These are phyloP conservation scores for Phataginus tetradactyla DNA, from an alignment of 2,797 vertebrate genomes.

Conservation along the genomic window DNA sequence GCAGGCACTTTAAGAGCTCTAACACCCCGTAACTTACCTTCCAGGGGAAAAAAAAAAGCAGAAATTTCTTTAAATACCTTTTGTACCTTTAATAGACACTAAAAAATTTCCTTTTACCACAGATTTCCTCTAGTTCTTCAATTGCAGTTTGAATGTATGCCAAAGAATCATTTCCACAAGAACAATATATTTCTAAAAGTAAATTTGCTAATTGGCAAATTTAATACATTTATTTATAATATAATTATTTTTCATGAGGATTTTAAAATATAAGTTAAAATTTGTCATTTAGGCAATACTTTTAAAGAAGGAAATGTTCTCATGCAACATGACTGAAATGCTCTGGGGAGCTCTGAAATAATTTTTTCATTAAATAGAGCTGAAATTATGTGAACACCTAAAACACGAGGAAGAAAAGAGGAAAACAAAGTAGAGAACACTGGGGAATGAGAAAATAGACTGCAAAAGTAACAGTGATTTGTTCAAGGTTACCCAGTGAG, in stretches of 20 bases:
- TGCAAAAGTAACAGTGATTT: constrained; percentile 50
- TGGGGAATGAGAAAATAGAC: constrained; percentile 69
- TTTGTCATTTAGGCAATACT: constrained; percentile 65
- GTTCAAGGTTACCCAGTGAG: constrained; percentile 73
- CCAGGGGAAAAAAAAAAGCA: neutral
- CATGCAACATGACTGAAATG: constrained; percentile 67
- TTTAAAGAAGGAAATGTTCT: constrained; percentile 68
- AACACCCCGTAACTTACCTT: neutral
- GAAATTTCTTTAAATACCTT: neutral
- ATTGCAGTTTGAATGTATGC: neutral
- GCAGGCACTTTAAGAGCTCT: neutral
- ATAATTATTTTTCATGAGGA: constrained; percentile 55
- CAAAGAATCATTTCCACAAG: constrained; percentile 24
- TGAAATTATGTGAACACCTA: constrained; percentile 78
- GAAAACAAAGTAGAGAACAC: constrained; percentile 72
- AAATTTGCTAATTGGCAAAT: constrained; percentile 61
- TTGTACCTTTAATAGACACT: neutral
- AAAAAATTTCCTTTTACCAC: neutral
- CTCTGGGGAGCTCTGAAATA: constrained; percentile 68
- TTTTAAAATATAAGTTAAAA: constrained; percentile 54
- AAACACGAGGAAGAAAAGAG: constrained; percentile 69
- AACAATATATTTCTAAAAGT: constrained; percentile 39
- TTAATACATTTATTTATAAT: constrained; percentile 60
- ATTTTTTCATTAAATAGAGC: constrained; percentile 80
- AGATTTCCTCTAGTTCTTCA: constrained; percentile 13